phyloP scores from a whole-genome alignment of 2,797 vertebrate genomes.

The Ctenopoma kingsleyae region DNA sequence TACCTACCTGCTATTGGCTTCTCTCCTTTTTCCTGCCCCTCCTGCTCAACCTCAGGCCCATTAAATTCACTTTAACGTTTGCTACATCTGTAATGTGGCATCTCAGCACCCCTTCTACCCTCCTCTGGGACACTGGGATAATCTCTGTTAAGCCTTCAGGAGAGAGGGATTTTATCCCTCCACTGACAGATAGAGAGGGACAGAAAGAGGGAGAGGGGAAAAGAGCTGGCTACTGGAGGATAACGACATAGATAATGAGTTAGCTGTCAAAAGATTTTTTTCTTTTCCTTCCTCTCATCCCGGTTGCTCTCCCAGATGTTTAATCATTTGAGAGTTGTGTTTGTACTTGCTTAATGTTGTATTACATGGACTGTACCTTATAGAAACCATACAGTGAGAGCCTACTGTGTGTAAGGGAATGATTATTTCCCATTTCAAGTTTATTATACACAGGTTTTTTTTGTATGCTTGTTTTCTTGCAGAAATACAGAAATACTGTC shows the following conservation, averaged over 20 bases:
- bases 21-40: slow-evolving; percentile 29
- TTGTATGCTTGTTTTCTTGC: too few species aligned
- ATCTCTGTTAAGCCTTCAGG: slow-evolving; percentile 78
- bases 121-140: slow-evolving; percentile 72
- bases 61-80: slow-evolving; percentile 79
- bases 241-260: slow-evolving; percentile 81
- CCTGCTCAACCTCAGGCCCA: slow-evolving; percentile 67
- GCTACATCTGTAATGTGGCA: slow-evolving; percentile 81
- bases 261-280: slow-evolving; percentile 72
- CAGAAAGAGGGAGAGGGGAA: slow-evolving; percentile 54
- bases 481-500: neutral
- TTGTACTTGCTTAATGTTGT: slow-evolving; percentile 44
- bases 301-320: slow-evolving; percentile 50
- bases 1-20: slow-evolving; percentile 25
- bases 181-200: slow-evolving; percentile 72
- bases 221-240: slow-evolving; percentile 69
- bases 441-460: too few species aligned
- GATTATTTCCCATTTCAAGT: neutral
- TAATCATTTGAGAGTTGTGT: slow-evolving; percentile 64
- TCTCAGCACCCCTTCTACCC: slow-evolving; percentile 69
- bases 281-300: slow-evolving; percentile 34
- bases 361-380: slow-evolving; percentile 36
- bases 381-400: slow-evolving; percentile 7
- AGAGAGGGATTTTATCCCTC: slow-evolving; percentile 72
- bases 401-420: neutral